Conservation (phyloP, 1,140 invertebrate genomes). For the Subanguina moxae region DNA sequence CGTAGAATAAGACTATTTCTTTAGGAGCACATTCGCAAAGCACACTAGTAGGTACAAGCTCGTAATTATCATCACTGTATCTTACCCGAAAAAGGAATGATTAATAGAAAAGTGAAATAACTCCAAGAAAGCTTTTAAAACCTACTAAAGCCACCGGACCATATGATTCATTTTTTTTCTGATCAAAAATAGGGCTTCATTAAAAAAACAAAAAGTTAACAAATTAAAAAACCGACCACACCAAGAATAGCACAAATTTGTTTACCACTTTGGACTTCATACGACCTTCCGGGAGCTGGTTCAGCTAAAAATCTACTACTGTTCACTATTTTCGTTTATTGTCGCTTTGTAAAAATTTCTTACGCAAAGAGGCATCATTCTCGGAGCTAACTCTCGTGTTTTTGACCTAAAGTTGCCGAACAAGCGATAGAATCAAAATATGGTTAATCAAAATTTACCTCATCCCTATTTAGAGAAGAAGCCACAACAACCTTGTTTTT, state of each 20-base stretch:
- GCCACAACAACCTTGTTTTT: no score
- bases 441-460: no score
- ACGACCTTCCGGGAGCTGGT: constrained; percentile 9
- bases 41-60: constrained; percentile 11
- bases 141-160: constrained; percentile 11
- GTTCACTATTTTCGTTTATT: no score
- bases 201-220: neutral
- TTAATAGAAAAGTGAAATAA: no score
- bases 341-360: neutral
- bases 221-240: neutral
- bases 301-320: constrained; percentile 13
- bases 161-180: constrained; percentile 9
- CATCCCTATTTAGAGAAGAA: no score
- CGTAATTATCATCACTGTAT: constrained; percentile 13
- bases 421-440: no score
- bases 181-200: neutral
- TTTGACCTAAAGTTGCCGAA: no score
- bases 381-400: neutral
- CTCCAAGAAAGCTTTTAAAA: no score
- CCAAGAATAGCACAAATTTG: constrained; percentile 6
- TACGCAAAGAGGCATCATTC: neutral
- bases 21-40: constrained; percentile 14
- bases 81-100: neutral
- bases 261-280: constrained; percentile 14
- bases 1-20: constrained; percentile 14